A percentile compares a stretch with the other conserved stretches of the same genome.
Conservation (phyloP, 2,888 invertebrate species). For the Cremastinae sp. region DNA sequence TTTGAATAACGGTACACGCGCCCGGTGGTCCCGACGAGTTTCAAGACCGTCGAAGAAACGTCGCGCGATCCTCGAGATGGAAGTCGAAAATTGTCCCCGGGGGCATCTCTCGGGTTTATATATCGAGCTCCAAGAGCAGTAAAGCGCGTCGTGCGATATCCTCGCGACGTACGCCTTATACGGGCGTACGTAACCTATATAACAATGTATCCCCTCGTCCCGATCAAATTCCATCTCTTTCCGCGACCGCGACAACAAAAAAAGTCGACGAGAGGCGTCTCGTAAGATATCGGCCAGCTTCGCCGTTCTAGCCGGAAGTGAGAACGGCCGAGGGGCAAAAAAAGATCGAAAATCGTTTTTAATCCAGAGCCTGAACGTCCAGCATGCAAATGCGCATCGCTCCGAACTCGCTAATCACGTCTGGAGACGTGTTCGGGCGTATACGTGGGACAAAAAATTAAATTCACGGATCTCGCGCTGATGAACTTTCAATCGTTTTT, state of each 20-base stretch:
- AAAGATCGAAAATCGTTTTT: slow-evolving; percentile 17
- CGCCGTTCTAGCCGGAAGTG: background rate
- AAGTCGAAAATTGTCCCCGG: slow-evolving; percentile 55
- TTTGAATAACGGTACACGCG: slow-evolving; percentile 22
- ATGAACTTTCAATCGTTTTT: slow-evolving; percentile 5
- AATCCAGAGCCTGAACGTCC: background rate
- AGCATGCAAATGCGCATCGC: background rate
- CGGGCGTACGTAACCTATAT: slow-evolving; percentile 50
- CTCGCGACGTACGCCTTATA: slow-evolving; percentile 40
- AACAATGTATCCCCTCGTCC: slow-evolving; percentile 9
- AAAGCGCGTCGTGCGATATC: slow-evolving; percentile 35
- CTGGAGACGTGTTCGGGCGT: slow-evolving; percentile 10
- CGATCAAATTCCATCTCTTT: slow-evolving; percentile 21
- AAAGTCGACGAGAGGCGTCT: slow-evolving; percentile 53
- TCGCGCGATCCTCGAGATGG: slow-evolving; percentile 44
- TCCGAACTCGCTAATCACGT: background rate
- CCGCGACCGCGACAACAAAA: slow-evolving; percentile 34
- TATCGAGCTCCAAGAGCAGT: slow-evolving; percentile 45
- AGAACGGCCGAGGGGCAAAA: background rate
- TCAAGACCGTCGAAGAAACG: slow-evolving; percentile 16
- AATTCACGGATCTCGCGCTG: slow-evolving; percentile 10
- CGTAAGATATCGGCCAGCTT: background rate
- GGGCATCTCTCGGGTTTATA: slow-evolving; percentile 38
- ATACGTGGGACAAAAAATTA: no score
- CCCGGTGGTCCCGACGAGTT: background rate